phyloP scores from a whole-genome alignment of 2,113 vertebrate species.

The Anhinga anhinga region DNA sequence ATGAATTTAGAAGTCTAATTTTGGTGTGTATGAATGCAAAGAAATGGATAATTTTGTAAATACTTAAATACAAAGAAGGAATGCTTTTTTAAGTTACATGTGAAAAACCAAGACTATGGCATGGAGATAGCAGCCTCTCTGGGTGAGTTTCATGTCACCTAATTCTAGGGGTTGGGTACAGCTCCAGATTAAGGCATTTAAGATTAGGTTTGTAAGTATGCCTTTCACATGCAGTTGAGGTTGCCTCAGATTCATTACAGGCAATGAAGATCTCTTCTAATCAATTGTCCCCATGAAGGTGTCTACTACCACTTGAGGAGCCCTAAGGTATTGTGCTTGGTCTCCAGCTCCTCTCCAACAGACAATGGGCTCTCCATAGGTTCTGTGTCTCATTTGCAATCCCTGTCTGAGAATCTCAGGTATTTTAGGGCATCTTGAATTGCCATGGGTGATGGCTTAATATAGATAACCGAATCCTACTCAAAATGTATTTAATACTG shows the following conservation, averaged over 20 bases:
- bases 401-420: not conserved
- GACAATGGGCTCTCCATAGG: not conserved
- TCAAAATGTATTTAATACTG: not conserved
- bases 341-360: not conserved
- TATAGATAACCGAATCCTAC: not conserved
- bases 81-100: not conserved
- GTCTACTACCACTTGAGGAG: not conserved
- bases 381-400: not conserved
- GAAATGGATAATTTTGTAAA: not conserved
- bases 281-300: fast-evolving
- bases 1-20: not conserved
- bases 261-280: not conserved
- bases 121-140: not conserved
- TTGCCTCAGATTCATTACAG: not conserved
- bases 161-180: not conserved
- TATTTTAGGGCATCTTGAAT: not conserved
- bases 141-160: not conserved
- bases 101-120: not conserved
- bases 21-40: not conserved
- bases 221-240: not conserved
- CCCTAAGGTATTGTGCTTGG: not conserved
- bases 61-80: not conserved
- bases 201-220: not conserved
- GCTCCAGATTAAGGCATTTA: not conserved
- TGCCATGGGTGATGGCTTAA: not conserved